phyloP scores from a whole-genome alignment of 2,888 invertebrate genomes.

The Matsumyia berberina region DNA sequence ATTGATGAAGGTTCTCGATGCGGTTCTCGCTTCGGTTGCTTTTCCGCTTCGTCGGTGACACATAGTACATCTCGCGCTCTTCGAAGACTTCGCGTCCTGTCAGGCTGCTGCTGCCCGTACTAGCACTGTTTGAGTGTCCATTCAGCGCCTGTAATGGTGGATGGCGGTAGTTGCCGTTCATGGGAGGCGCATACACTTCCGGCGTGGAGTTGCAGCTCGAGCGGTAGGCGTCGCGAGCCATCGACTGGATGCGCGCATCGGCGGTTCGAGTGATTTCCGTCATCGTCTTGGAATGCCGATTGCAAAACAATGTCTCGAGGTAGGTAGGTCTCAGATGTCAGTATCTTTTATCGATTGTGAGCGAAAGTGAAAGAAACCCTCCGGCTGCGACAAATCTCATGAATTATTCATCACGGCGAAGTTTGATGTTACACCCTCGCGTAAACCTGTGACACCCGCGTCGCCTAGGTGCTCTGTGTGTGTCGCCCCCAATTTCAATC shows the following conservation, averaged over 20 bases:
- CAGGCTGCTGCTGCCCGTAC: slow-evolving; percentile 79
- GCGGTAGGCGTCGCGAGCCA: slow-evolving; percentile 60
- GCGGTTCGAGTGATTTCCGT: slow-evolving; percentile 66
- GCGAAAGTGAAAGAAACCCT: slow-evolving; percentile 43
- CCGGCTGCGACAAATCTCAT: slow-evolving; percentile 61
- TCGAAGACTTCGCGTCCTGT: slow-evolving; percentile 78
- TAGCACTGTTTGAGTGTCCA: slow-evolving; percentile 81
- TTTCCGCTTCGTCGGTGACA: slow-evolving; percentile 83
- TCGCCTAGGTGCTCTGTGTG: neutral
- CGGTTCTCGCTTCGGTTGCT: slow-evolving; percentile 74
- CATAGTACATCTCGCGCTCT: slow-evolving; percentile 83
- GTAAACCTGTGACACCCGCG: slow-evolving; percentile 4
- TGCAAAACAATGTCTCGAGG: slow-evolving; percentile 46
- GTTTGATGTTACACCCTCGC: slow-evolving; percentile 22
- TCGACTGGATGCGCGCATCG: slow-evolving; percentile 64
- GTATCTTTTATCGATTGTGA: slow-evolving; percentile 34
- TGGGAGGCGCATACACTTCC: slow-evolving; percentile 62
- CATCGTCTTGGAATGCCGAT: slow-evolving; percentile 33
- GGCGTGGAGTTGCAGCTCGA: slow-evolving; percentile 72
- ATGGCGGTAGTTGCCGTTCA: slow-evolving; percentile 77
- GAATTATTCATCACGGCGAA: slow-evolving; percentile 64
- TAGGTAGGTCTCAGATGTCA: slow-evolving; percentile 39
- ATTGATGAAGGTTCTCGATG: slow-evolving; percentile 63
- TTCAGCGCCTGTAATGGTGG: slow-evolving; percentile 80
- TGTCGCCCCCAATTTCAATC: slow-evolving; percentile 15